Evolutionary conservation across 2,797 vertebrate genomes (phyloP), one percentile per base, ranked within the genome.

Genomic region (Peromyscus nudipes): DNA sequence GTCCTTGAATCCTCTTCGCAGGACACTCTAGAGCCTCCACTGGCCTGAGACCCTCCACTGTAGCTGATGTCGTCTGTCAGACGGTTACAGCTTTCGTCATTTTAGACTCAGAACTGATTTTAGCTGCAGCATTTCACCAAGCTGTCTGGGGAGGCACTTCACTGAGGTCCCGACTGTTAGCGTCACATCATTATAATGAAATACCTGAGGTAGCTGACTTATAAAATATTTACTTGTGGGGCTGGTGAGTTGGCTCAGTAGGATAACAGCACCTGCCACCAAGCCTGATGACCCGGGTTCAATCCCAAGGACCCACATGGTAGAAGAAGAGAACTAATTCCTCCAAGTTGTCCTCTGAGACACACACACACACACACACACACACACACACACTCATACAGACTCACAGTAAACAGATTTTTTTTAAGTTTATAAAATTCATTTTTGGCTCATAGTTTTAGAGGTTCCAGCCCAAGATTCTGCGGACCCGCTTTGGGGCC

Each of bases 81-180:
- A 57, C 60, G 29, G n/a, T 25, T 23, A 43, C 34, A 49, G 27
- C 60, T 77, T 55, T 2, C 52, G 4, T 19, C 43, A 21, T 34
- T 81, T 93, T 60, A 93, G 81, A 90, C 52, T 55, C 23, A 17
- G 79, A 92, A 79, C 40, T 57, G 23, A 73, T 64, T 85, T 73
- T 55, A 67, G 86, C 64, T 19, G 43, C 23, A 79, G 67, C 52
- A 49, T 83, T 92, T 91, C 75, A 83, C 87, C 81, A 49, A 65
- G 55, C 52, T 82, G 69, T 81, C 49, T 75, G 27, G 46, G 67
- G 81, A 82, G n/a, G 31, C 21, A 12, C 57, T 60, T 71, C 62
- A n/a, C 65, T 29, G 34, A 89, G 64, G 83, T 12, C 52, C 57
- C 34, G 11, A 23, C 37, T 43, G 64, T 80, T 21, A n/a, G 55